phyloP scores from a whole-genome alignment of 2,797 vertebrate genomes.

The Clarias fuscus region DNA sequence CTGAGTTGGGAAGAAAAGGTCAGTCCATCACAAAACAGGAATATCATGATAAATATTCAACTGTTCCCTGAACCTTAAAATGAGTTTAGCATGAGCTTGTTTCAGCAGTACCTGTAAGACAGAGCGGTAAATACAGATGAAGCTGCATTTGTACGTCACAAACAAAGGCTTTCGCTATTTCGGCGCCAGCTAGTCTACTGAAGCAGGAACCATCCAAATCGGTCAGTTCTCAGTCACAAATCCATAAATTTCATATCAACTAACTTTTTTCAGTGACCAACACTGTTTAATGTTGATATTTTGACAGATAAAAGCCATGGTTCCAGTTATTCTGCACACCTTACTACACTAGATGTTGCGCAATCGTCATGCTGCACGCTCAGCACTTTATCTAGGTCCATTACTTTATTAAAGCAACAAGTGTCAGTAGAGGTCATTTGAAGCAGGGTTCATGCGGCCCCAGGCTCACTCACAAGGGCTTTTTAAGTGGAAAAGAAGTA shows the following conservation, averaged over 20 bases:
- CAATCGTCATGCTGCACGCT: not conserved
- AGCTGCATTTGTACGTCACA: not conserved
- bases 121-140: not conserved
- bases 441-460: not conserved
- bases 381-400: not conserved
- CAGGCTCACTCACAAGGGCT: not conserved
- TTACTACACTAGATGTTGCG: not conserved
- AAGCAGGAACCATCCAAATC: not conserved
- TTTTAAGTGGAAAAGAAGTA: not conserved
- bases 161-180: not conserved
- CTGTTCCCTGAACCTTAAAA: slow-evolving; percentile 11
- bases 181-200: not conserved
- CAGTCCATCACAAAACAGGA: not conserved
- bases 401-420: not conserved
- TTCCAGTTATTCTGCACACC: not conserved
- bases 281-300: not conserved
- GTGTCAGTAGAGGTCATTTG: not conserved
- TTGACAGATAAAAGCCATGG: not conserved
- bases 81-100: not conserved
- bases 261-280: not conserved
- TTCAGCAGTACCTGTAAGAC: slow-evolving; percentile 3
- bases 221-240: not conserved
- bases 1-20: not conserved
- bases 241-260: not conserved
- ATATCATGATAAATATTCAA: slow-evolving; percentile 14